Base-by-base conservation (phyloP, 2,888 invertebrate genomes). In the Stenodema calcarata region DNA sequence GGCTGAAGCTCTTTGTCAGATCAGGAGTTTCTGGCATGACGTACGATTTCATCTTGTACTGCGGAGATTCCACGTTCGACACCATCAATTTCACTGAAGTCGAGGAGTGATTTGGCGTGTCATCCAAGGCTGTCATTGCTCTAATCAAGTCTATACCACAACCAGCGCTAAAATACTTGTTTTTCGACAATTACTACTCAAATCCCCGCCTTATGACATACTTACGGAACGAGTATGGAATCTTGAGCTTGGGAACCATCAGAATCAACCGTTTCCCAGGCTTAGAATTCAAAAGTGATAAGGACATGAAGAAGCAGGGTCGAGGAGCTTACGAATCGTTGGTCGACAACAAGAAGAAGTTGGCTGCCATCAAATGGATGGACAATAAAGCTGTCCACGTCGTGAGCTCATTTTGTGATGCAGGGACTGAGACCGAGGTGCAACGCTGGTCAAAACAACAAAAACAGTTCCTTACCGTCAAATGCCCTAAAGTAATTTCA, bases 151-250 rank as follows among this genome's bases (percentile, higher is more conserved):
- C 54, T 9, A 54, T 54, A 1, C 11, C 11, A 1, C 1, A 54
- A 2, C n/a, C 54, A 9, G 3, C 54, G 1, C 18, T 54, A 2
- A 42, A 42, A 27, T 50, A 86, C 73, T 86, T 89, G n/a, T 90
- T 88, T 86, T 89, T 89, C 84, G 90, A 90, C 75, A 90, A 89
- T 81, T 90, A 75, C 41, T 89, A 88, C 75, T 69, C 82, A 0
- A 86, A 70, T 27, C 42, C 87, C 1, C 84, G 86, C 35, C 84
- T 88, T 0, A 78, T 88, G 23, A 16, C 50, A 18, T 76, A 87
- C 42, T 76, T 88, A 11, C 54, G 88, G 28, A 62, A 85, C 30
- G 78, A 88, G 23, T 87, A 87, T 62, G 88, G 87, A 7, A 86
- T 88, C 23, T 47, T 88, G 16, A 41, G 85, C 11, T 50, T 88